Conservation (phyloP, 2,113 vertebrate species). For the Cynopterus brachyotis region DNA sequence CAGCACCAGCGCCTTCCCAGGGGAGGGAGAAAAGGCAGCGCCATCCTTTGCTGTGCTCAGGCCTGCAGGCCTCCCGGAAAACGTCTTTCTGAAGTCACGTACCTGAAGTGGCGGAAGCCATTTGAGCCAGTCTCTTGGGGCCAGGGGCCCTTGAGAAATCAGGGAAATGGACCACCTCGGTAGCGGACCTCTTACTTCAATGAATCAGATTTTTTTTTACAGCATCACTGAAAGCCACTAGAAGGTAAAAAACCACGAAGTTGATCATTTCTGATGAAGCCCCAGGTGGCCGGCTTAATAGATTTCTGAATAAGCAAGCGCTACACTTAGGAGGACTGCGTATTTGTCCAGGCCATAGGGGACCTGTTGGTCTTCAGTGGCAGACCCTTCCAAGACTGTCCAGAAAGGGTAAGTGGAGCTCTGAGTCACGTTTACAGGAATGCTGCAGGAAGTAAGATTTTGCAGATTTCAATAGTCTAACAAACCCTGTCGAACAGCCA, state of each 20-base stretch:
- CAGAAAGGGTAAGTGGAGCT: neutral
- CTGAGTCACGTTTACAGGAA: neutral
- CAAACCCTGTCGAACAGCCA: neutral
- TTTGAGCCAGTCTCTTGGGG: neutral
- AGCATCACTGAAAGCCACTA: conserved; percentile 25
- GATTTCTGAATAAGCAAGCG: conserved; percentile 27
- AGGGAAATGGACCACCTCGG: neutral
- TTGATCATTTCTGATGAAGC: neutral
- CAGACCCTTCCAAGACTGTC: neutral
- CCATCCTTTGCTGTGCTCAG: neutral
- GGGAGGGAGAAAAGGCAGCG: neutral
- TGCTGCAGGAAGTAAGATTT: neutral
- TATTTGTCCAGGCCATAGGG: neutral
- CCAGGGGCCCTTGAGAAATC: conserved; percentile 8
- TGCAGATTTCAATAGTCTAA: neutral
- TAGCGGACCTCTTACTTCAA: conserved; percentile 9
- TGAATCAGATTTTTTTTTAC: neutral
- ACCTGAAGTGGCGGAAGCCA: neutral
- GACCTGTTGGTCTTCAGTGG: neutral
- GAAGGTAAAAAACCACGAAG: conserved; percentile 9
- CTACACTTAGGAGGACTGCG: neutral
- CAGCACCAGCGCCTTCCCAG: accelerated
- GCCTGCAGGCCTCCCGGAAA: neutral
- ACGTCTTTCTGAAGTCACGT: neutral
- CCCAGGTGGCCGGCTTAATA: neutral